Conservation (phyloP, 2,888 invertebrate species). For the Drosophila differens region DNA sequence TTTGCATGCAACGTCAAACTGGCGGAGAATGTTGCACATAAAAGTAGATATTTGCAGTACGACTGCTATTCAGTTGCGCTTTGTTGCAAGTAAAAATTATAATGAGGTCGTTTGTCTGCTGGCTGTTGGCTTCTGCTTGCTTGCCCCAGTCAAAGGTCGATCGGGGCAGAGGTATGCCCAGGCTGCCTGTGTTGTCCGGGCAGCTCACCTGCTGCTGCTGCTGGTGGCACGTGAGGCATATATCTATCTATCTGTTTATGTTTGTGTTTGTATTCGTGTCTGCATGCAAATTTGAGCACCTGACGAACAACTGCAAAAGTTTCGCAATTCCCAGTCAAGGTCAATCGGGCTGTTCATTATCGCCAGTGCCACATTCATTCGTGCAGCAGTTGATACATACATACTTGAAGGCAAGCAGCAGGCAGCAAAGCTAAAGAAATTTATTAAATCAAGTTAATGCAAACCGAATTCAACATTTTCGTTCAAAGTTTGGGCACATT, state of each 20-base stretch:
- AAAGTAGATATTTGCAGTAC: slow-evolving; percentile 23
- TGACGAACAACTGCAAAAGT: slow-evolving; percentile 38
- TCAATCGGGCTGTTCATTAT: slow-evolving; percentile 69
- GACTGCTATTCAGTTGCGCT: slow-evolving; percentile 2
- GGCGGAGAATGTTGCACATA: slow-evolving; percentile 59
- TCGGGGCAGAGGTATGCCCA: slow-evolving; percentile 13
- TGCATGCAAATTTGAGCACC: slow-evolving; percentile 49
- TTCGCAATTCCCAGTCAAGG: slow-evolving; percentile 62
- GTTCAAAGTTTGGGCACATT: slow-evolving; percentile 10
- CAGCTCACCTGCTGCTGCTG: slow-evolving; percentile 18
- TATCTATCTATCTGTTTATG: not conserved
- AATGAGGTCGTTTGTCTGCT: slow-evolving; percentile 68
- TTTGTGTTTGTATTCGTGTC: slow-evolving; percentile 14
- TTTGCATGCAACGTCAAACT: slow-evolving; percentile 32
- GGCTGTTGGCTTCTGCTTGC: slow-evolving; percentile 28
- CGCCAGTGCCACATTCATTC: slow-evolving; percentile 34
- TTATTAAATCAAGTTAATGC: not conserved
- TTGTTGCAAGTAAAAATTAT: slow-evolving; percentile 47
- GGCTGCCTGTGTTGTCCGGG: slow-evolving; percentile 36
- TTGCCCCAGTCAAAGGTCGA: slow-evolving; percentile 53
- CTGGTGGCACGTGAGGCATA: not conserved
- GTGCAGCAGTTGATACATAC: slow-evolving; percentile 4
- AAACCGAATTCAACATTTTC: slow-evolving; percentile 28
- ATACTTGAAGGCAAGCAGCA: not conserved
- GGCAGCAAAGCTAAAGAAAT: slow-evolving; percentile 1